Evolutionary conservation across 2,888 invertebrate genomes (phyloP), one percentile per base, ranked within the genome.

Genomic region (Pammene fasciana): DNA sequence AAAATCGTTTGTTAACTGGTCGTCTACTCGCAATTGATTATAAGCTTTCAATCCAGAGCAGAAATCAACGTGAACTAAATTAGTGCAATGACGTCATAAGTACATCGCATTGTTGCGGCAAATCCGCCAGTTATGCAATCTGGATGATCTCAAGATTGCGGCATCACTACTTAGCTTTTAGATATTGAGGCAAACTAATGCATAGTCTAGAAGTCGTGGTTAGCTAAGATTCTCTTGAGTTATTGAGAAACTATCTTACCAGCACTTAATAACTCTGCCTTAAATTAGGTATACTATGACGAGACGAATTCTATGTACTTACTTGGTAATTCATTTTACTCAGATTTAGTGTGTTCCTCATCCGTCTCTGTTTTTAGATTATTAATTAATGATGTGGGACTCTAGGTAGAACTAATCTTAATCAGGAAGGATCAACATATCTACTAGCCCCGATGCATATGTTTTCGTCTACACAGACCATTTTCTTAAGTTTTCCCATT

Each of bases 111-210:
- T 65, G 65, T 65, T 68, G 64, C 65, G 45, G 60, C 38, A 54
- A 60, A 61, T 48, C 65, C 65, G 65, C 61, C 54, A 48, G 46
- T 67, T 62, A 48, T 60, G 70, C 70, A 70, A 70, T 65, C 60
- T 55, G 54, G 65, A 70, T 65, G 65, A 70, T 70, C 65, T 60
- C 54, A 41, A 70, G 59, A 70, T 70, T 70, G 54, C 70, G 48
- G 14, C 65, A 65, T 65, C 54, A 65, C 60, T 65, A 54, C 65
- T 60, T 55, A 48, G 45, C 38, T 65, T 52, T 52, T 45, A 52
- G 64, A 65, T 59, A 57, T 59, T 50, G 52, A 43, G 50, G 57
- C 64, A 52, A 60, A 54, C 50, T 54, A 41, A 60, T 61, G 52
- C 67, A 50, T 61, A 60, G 52, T 52, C 45, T 52, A n/a, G 45